Percentiles rank a stretch among this genome's conserved stretches.
Conservation (phyloP, 1,140 invertebrate species). For the Zelostemma sp. region DNA sequence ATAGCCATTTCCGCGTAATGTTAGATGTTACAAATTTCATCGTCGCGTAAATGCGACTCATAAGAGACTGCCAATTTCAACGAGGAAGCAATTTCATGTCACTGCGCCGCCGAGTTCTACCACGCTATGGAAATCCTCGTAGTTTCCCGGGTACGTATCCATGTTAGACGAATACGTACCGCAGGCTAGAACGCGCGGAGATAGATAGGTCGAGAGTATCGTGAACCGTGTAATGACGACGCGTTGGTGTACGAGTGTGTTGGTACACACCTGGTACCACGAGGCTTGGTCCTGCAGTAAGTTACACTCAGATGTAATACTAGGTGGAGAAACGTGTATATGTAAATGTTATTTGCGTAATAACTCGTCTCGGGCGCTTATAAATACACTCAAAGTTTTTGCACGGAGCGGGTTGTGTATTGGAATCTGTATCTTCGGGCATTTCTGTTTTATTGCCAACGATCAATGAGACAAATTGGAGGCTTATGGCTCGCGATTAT, state of each 20-base stretch:
- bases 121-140: constrained; percentile 5
- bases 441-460: too few relatives aligned
- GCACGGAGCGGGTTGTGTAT: background rate
- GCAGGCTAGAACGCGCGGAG: background rate
- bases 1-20: constrained; percentile 4
- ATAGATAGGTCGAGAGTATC: constrained; percentile 9
- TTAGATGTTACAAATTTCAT: constrained; percentile 6
- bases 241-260: background rate
- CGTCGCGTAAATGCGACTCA: background rate
- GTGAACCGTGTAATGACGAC: constrained; percentile 7
- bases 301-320: constrained; percentile 7
- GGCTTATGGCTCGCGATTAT: too few relatives aligned
- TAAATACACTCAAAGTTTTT: constrained; percentile 19
- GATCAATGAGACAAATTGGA: too few relatives aligned
- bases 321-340: constrained; percentile 1
- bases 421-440: background rate
- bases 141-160: background rate
- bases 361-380: constrained; percentile 6
- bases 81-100: constrained; percentile 8
- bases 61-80: constrained; percentile 1
- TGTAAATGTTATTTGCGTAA: constrained; percentile 10
- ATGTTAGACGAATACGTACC: background rate
- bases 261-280: constrained; percentile 8
- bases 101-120: background rate
- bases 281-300: background rate